Evolutionary conservation across 2,888 invertebrate species (phyloP), one percentile per base, ranked within the genome.

Genomic region (Nineta flava): DNA sequence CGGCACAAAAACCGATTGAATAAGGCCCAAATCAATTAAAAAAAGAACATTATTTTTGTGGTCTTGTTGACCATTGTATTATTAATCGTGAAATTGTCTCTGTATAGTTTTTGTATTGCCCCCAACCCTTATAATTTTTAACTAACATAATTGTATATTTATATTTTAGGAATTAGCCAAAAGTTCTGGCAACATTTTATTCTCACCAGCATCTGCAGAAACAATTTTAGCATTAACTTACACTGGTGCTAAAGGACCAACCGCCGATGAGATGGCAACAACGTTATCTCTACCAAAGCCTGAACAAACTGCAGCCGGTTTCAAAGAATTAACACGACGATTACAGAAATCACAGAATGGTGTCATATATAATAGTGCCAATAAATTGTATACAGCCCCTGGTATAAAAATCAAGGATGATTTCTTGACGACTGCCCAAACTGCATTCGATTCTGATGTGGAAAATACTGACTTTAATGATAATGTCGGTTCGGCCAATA

Each of bases 181-280:
- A n/a, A 43, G 54, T 31, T 10, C 31, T 9, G 56, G 56, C 6
- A 64, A 62, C 51, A 54, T 65, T 26, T 51, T 66, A 15, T 55
- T 61, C 45, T 62, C 63, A 43, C 65, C 65, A 2, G 52, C 65
- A 9, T 64, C 64, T 1, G 60, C 60, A 5, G 58, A 62, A 55
- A 58, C 58, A 4, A 57, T 64, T 3, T 54, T 66, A 41, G 62
- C 64, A 4, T 54, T 65, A 7, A 57, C 60, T 0, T 52, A 57
- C 31, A 55, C 57, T 9, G 66, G 65, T 1, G 63, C 65, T 9
- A 59, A 55, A 51, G 63, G 60, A 1, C 50, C 53, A 41, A 66
- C 65, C 2, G 55, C 58, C 5, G 19, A 52, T 7, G 60, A 67
- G 56, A 54, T 59, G 26, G 31, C 50, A 7, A 13, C 35, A 2